A percentile compares a stretch with the other conserved stretches of the same genome.
Evolutionary conservation across 1,140 invertebrate species (phyloP).

Genomic region (Cydia amplana): DNA sequence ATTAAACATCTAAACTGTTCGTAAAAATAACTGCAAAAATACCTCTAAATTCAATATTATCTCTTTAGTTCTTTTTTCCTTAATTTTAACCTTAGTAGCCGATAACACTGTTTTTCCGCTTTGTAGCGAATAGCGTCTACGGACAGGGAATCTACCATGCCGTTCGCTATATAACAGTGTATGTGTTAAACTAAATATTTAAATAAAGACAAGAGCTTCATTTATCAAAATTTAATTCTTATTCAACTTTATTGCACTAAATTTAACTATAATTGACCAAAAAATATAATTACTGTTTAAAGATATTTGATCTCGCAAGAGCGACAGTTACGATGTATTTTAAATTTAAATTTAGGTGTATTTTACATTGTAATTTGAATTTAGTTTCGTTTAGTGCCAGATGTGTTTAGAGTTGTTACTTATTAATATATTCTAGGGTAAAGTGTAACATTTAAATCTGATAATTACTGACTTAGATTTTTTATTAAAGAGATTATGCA

Average conservation of each 20-base stretch:
- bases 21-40: no score
- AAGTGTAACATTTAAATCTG: constrained; percentile 3
- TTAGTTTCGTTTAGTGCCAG: constrained; percentile 33
- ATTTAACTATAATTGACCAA: constrained; percentile 6
- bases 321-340: neutral
- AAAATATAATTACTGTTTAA: constrained; percentile 8
- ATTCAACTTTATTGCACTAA: neutral
- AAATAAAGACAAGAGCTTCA: no score
- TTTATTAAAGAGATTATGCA: constrained; percentile 27
- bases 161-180: no score
- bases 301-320: constrained; percentile 22
- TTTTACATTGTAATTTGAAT: neutral
- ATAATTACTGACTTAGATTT: constrained; percentile 20
- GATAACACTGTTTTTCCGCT: no score
- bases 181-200: no score
- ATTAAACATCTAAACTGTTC: no score
- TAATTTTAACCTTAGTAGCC: no score
- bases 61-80: no score
- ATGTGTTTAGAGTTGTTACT: constrained; percentile 26
- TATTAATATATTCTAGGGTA: constrained; percentile 28
- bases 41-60: no score
- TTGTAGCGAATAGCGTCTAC: no score
- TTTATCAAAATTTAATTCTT: neutral
- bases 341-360: neutral
- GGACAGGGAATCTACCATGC: no score